A percentile compares a stretch with the other conserved stretches of the same genome.
phyloP scores from a whole-genome alignment of 2,113 vertebrate genomes.

The Tetrax tetrax region DNA sequence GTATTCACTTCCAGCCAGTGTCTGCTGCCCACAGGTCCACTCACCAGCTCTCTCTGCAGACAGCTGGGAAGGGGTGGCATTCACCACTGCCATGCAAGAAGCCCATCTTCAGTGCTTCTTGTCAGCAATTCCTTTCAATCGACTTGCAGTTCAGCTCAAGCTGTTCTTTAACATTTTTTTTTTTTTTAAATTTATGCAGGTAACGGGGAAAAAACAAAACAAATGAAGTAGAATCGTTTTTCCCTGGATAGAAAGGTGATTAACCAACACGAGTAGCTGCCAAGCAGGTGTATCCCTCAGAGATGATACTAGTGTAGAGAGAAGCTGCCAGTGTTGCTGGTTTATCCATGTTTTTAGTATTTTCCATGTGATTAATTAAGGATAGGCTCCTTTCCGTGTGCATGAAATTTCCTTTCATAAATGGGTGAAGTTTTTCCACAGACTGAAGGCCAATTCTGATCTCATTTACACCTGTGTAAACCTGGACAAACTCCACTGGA shows the following conservation, averaged over 20 bases:
- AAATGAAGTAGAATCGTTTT: neutral
- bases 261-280: neutral
- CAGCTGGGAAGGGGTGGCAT: neutral
- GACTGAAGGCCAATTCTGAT: conserved; percentile 55
- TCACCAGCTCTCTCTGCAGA: neutral
- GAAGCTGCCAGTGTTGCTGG: neutral
- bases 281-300: conserved; percentile 17
- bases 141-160: neutral
- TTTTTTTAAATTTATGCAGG: neutral
- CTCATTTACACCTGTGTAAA: conserved; percentile 62
- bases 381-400: neutral
- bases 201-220: neutral
- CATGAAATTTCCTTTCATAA: conserved; percentile 45
- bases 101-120: neutral
- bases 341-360: neutral
- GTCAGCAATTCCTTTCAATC: neutral
- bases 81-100: neutral
- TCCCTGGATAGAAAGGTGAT: neutral
- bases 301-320: neutral
- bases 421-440: conserved; percentile 22
- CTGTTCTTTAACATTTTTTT: neutral
- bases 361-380: conserved; percentile 42
- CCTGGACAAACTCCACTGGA: conserved; percentile 2
- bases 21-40: neutral
- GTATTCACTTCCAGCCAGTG: neutral